Conservation (phyloP, 1,140 invertebrate species). For the Drosophila tsacasi region DNA sequence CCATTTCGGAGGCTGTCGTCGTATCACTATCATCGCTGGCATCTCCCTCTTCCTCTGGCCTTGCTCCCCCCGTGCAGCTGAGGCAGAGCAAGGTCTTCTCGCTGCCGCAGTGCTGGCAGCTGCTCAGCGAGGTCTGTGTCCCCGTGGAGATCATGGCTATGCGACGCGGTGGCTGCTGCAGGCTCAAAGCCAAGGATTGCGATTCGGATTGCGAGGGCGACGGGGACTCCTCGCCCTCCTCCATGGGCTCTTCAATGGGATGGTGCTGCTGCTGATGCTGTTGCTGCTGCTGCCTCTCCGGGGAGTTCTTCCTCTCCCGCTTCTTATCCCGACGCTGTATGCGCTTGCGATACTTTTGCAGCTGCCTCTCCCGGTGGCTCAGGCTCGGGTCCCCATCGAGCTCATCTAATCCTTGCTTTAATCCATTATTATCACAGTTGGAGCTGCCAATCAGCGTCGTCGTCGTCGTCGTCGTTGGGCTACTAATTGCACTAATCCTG, state of each 20-base stretch:
- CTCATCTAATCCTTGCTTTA: constrained; percentile 35
- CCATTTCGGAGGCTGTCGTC: constrained; percentile 68
- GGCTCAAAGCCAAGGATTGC: constrained; percentile 40
- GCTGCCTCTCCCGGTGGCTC: constrained; percentile 78
- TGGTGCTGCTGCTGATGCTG: constrained; percentile 11
- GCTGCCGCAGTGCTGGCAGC: constrained; percentile 76
- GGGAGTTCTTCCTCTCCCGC: constrained; percentile 57
- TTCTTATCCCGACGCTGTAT: constrained; percentile 83
- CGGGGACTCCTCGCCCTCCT: constrained; percentile 55
- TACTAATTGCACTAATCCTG: constrained; percentile 38
- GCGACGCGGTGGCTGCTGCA: constrained; percentile 36
- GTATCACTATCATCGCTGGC: constrained; percentile 36
- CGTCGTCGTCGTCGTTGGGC: constrained; percentile 28
- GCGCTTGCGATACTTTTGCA: constrained; percentile 83
- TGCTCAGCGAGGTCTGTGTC: constrained; percentile 77
- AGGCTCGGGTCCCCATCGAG: constrained; percentile 42
- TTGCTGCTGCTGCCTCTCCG: constrained; percentile 32
- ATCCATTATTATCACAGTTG: constrained; percentile 69
- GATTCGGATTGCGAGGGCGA: constrained; percentile 21
- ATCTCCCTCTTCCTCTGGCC: background rate
- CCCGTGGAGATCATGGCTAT: constrained; percentile 84
- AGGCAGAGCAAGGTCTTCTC: constrained; percentile 81
- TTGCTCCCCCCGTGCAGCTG: constrained; percentile 59
- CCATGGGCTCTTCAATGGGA: constrained; percentile 56
- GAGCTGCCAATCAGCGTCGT: constrained; percentile 20